Conservation (phyloP, 2,113 vertebrate genomes). For the Laticauda colubrina region DNA sequence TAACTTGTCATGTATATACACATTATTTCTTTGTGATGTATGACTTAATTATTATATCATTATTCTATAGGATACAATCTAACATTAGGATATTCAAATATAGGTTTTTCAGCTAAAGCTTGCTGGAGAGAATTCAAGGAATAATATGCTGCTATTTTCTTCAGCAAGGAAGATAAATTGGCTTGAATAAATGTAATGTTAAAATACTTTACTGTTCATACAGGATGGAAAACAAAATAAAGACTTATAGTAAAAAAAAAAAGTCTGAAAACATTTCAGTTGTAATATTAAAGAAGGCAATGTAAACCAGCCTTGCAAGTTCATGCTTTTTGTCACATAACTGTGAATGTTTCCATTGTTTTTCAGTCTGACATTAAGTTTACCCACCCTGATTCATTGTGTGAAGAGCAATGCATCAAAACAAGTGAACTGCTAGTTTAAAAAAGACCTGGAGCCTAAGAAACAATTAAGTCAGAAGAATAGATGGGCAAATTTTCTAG, state of each 20-base stretch:
- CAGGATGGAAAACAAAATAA: not conserved
- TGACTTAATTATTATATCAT: not conserved
- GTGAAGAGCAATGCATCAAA: not conserved
- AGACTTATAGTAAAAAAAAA: not conserved
- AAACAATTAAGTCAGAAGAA: not conserved
- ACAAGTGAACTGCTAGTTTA: not conserved
- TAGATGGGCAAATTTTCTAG: not conserved
- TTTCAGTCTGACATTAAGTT: not conserved
- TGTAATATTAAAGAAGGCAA: not conserved
- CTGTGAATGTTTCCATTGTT: not conserved
- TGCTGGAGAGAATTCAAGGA: not conserved
- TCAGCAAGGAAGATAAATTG: not conserved
- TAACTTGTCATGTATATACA: fast-evolving
- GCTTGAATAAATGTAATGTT: not conserved
- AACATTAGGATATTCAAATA: not conserved
- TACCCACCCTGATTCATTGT: not conserved
- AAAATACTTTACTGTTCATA: not conserved
- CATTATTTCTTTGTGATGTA: not conserved
- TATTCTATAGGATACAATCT: not conserved
- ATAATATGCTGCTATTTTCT: not conserved
- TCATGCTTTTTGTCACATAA: not conserved
- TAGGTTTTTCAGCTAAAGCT: not conserved
- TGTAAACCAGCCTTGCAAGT: not conserved
- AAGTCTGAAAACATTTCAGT: not conserved
- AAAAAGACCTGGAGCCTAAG: no score